Base-by-base conservation (phyloP, 1,140 invertebrate species). In the Andrena cerasifolii region DNA sequence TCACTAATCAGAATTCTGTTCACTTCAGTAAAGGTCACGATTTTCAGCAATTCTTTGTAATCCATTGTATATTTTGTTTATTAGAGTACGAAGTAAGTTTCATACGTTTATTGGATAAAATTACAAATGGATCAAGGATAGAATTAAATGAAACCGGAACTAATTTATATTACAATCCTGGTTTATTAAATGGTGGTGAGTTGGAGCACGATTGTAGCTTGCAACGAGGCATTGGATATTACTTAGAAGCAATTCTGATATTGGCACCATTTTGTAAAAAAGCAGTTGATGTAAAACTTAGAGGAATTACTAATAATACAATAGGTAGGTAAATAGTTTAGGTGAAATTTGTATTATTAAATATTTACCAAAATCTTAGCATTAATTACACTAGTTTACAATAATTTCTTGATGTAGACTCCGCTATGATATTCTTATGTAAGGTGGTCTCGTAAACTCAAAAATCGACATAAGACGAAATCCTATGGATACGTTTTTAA, bases 251-350 rank as follows among this genome's bases (percentile, higher is more conserved):
- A 10, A 88, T 99, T 0, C 93, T 99, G 77, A 96, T 96, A 54
- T 87, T 99, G 51, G 98, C 97, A 18, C 98, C 98, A 24, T 99
- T 99, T 92, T 99, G 97, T 90, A 99, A 99, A 93, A 95, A 95
- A 86, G 95, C 98, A 4, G 68, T 99, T 2, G 93, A 97, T 87
- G 95, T 95, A 14, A 97, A 95, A 10, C 91, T 99, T 0, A 95
- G 93, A 89, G 99, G 99, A 16, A 95, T 99, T 0, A 99, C 98
- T 12, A 98, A 98, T 92, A 97, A 97, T 89, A 93, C 94, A 72
- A 93, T 95, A 86, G 91, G 91, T 90, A 87, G 40, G 0, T 72
- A 73, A 77, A 65, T 36, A 76, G 5, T 54, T 63, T 31, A 14
- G 40, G 1, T 54, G 21, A 56, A 36, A 26, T 40, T 68, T 40